Percentiles rank a stretch among this genome's conserved stretches.
Conservation (phyloP, 1,140 invertebrate species). For the Anastatus disparis region DNA sequence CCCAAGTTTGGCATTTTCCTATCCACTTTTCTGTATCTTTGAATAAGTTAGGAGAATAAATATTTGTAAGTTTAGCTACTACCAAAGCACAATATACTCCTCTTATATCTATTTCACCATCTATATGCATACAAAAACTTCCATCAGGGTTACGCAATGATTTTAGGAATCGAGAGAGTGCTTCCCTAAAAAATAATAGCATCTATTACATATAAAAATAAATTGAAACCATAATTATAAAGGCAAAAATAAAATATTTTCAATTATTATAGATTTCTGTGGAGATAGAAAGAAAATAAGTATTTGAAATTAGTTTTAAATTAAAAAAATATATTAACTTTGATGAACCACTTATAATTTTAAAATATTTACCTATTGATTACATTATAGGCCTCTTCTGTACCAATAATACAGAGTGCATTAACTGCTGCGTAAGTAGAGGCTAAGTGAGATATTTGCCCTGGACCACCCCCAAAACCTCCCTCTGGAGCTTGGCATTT, state of each 20-base stretch:
- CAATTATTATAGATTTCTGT: neutral
- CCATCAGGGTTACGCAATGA: constrained; percentile 85
- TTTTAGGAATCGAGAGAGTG: constrained; percentile 81
- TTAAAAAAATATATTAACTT: too few relatives aligned
- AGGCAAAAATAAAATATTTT: neutral
- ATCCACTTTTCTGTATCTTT: constrained; percentile 91
- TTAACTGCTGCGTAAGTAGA: constrained; percentile 97
- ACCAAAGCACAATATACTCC: constrained; percentile 95
- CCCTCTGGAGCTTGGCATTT: constrained; percentile 84
- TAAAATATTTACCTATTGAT: constrained; percentile 78
- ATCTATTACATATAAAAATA: neutral
- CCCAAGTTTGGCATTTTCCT: constrained; percentile 94
- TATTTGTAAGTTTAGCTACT: constrained; percentile 88
- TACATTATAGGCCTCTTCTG: constrained; percentile 83
- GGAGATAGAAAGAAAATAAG: too few relatives aligned
- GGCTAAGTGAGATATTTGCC: constrained; percentile 91
- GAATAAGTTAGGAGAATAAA: constrained; percentile 82
- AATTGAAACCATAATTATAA: neutral
- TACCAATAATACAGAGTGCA: constrained; percentile 89
- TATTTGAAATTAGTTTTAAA: constrained; percentile 8
- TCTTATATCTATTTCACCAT: constrained; percentile 95
- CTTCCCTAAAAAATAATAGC: constrained; percentile 66
- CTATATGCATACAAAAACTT: constrained; percentile 89
- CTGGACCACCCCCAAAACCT: constrained; percentile 94
- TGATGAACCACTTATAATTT: too few relatives aligned